Conservation (phyloP, 2,113 vertebrate genomes). For the Alouatta palliata region DNA sequence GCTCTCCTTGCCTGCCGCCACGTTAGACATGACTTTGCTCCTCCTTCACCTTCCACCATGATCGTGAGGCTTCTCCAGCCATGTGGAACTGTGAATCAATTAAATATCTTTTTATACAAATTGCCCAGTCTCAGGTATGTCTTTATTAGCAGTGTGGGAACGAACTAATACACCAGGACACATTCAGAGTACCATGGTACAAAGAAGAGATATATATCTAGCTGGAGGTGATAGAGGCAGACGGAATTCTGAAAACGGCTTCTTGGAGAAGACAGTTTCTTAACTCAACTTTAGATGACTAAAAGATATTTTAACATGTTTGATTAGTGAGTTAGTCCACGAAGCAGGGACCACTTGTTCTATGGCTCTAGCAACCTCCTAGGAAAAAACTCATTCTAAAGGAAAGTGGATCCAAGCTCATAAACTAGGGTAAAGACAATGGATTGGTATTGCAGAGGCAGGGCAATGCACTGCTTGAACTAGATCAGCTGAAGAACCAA, state of each 20-base stretch:
- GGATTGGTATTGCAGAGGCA: not conserved
- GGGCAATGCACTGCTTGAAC: not conserved
- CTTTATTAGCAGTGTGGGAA: too few species aligned
- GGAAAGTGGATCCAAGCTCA: constrained; percentile 17
- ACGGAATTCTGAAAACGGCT: not conserved
- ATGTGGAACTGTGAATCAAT: too few species aligned
- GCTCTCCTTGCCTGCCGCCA: too few species aligned
- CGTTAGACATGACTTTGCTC: too few species aligned
- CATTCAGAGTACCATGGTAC: not conserved
- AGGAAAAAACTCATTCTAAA: not conserved
- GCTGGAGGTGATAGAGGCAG: not conserved
- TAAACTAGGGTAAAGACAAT: not conserved
- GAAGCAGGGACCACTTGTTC: not conserved
- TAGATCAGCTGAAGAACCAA: not conserved
- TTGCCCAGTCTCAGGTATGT: too few species aligned
- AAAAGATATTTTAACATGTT: not conserved
- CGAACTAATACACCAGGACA: not conserved
- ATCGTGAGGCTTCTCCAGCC: too few species aligned
- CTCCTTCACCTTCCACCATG: too few species aligned
- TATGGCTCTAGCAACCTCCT: not conserved
- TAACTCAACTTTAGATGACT: not conserved
- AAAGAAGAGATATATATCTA: not conserved
- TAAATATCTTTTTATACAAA: too few species aligned
- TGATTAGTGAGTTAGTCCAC: not conserved
- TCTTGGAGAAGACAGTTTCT: not conserved